phyloP scores from a whole-genome alignment of 2,797 vertebrate species.

The Pygocentrus nattereri region DNA sequence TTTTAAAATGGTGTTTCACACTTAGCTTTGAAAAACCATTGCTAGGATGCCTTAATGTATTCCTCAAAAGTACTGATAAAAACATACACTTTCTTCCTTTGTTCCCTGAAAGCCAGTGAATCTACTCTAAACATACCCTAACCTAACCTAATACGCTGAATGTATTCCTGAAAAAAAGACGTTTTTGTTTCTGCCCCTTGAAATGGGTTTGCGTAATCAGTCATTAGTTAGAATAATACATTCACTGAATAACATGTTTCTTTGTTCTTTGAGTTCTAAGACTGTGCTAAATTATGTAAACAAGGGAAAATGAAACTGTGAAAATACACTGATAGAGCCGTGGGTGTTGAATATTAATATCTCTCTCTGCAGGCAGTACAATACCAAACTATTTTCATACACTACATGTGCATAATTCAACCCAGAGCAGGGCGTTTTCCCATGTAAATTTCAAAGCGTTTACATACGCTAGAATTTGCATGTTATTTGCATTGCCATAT shows the following conservation, averaged over 20 bases:
- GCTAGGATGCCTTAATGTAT: not conserved
- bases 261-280: conserved; percentile 47
- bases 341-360: conserved; percentile 57
- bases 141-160: conserved; percentile 37
- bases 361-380: conserved; percentile 37
- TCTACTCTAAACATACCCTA: conserved; percentile 18
- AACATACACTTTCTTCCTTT: conserved; percentile 15
- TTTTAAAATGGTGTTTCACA: not conserved
- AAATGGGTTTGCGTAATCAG: conserved; percentile 54
- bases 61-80: conserved; percentile 9
- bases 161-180: conserved; percentile 30
- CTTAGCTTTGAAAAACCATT: not conserved
- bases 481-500: conserved; percentile 51
- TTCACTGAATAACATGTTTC: conserved; percentile 46
- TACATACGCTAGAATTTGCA: conserved; percentile 42
- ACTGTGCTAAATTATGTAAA: conserved; percentile 58
- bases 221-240: conserved; percentile 55
- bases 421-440: conserved; percentile 38
- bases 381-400: conserved; percentile 25
- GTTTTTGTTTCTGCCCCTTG: conserved; percentile 42
- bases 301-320: conserved; percentile 53
- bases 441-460: conserved; percentile 47
- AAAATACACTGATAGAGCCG: conserved; percentile 51
- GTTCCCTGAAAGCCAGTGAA: conserved; percentile 1
- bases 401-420: conserved; percentile 29